Conservation (phyloP, 2,797 vertebrate genomes). For the Leptatherina wallacei region DNA sequence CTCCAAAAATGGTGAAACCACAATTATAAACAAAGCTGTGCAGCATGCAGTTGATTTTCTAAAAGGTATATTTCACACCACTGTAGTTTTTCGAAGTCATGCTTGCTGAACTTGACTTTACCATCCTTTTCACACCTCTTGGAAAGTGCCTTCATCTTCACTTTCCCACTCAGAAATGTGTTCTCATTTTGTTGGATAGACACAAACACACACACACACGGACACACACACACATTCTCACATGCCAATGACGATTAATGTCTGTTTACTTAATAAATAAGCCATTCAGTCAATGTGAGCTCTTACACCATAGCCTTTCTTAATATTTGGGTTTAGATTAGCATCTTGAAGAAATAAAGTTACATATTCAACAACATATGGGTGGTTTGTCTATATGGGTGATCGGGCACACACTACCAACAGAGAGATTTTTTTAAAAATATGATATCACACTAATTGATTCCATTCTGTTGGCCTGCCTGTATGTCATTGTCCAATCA, state of each 20-base stretch:
- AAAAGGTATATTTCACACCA: not conserved
- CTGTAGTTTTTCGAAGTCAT: not conserved
- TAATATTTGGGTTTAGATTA: not conserved
- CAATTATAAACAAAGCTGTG: not conserved
- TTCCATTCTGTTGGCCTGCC: too few relatives aligned
- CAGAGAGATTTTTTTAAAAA: too few relatives aligned
- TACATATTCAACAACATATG: not conserved
- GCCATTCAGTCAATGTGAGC: conserved; percentile 17
- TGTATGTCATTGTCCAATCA: too few relatives aligned
- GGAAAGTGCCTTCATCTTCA: conserved; percentile 11
- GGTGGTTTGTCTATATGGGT: too few relatives aligned
- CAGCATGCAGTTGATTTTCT: not conserved
- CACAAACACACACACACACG: not conserved
- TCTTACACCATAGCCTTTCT: not conserved
- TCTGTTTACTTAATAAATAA: conserved; percentile 9
- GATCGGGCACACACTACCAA: too few relatives aligned
- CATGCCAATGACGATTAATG: not conserved
- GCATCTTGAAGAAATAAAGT: not conserved
- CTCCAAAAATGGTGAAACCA: not conserved
- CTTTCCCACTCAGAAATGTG: not conserved
- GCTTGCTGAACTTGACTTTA: conserved; percentile 25
- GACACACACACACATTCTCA: not conserved
- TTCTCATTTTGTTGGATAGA: not conserved
- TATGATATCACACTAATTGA: too few relatives aligned
- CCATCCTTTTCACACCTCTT: conserved; percentile 42